Evolutionary conservation across 1,140 invertebrate genomes (phyloP), one percentile per base, ranked within the genome.

Genomic region (Meteorus sp.): DNA sequence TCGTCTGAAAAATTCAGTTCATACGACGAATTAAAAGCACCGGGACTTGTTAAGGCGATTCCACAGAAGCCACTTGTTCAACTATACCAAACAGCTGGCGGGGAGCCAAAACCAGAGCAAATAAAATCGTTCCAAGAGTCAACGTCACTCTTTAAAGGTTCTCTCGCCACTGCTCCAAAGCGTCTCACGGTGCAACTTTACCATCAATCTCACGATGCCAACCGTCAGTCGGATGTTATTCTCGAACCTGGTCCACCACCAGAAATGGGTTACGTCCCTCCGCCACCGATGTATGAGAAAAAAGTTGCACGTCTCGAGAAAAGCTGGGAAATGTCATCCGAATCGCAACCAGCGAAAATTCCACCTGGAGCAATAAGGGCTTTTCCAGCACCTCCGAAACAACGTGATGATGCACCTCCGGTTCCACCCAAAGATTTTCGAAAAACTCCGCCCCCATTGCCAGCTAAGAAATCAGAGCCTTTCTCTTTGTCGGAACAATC

Each of bases 181-280:
- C 77, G 71, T 60, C 62, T 70, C 1, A 17, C 45, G 2, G 62
- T 69, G 0, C 68, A 72, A 31, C 27, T 74, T 19, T 72, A 72
- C n/a, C 67, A 71, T n/a, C 15, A 25, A 2, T 23, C 61, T 27
- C 44, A 67, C 1, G 60, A 60, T 39, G 53, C 65, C 8, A 2
- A 25, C 3, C 15, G 35, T 4, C 59, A 66, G 48, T 22, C 59
- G 41, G 27, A 25, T 8, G 35, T 73, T 22, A 44, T 60, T 41
- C 65, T 88, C 8, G 79, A 86, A 69, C 86, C 85, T 0, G 86
- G 86, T 9, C 80, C 85, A 1, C 84, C 86, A 7, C 85, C 87
- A 15, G 85, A 88, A 76, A 86, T 88, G 9, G 85, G 81, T 9
- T 88, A 82, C 68, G 82, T 84, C 3, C 78, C 82, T 33, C 73